Evolutionary conservation across 2,797 vertebrate species (phyloP), one percentile per base, ranked within the genome.

Genomic region (Clarias pachynema): DNA sequence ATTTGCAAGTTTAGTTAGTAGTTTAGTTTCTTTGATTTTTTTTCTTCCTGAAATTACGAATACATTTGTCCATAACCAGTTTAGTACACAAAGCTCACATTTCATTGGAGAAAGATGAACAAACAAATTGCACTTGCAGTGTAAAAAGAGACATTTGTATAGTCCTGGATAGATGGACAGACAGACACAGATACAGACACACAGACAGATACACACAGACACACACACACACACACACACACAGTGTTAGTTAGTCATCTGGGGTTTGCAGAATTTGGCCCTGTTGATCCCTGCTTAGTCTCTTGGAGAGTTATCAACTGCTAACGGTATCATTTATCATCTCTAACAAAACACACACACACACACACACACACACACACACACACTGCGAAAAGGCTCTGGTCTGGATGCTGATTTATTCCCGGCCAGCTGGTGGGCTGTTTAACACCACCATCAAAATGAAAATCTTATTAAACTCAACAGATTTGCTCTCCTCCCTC

Each of bases 251-350:
- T 95, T 94, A 94, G 96, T 98, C 98, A 97, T 95, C 94, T 94
- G 98, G 97, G 98, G 99, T 96, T 99, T 99, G 93, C 93, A 98
- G 97, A 97, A 98, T 98, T 96, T 98, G 97, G 97, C 97, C 97
- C 96, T 97, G 96, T 96, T 97, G 97, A 97, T 97, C 97, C 95
- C 95, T 86, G 66, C 89, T 88, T 85, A 95, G 96, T 95, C 96
- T 98, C 96, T 95, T 96, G 96, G 94, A 95, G 96, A 96, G 96
- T 97, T 98, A 98, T 99, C 97, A 98, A 97, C 97, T 95, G 93
- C 96, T 96, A 94, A 94, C 95, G 93, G 96, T 98, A 98, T 97
- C 97, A 97, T 99, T 97, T 97, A 98, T 98, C 97, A 98, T 97
- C 96, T 92, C 69, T 57, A 77, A 77, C 73, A 77, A 77, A 57